These are phyloP conservation scores for Timema cristinae DNA, from an alignment of 2,888 invertebrate species.

Conservation along the genomic window DNA sequence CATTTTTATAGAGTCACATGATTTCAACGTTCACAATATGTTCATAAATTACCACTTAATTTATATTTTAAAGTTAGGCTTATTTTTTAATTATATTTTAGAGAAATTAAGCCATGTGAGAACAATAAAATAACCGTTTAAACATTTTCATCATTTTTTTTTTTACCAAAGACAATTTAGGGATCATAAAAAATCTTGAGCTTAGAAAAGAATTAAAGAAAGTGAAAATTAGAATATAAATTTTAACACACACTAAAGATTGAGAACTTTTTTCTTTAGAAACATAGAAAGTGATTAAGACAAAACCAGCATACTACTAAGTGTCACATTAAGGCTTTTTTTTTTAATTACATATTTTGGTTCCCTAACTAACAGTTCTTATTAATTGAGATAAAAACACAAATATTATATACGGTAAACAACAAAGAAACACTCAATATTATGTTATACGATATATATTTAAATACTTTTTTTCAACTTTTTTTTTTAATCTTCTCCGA, in stretches of 20 bases:
- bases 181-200: no score
- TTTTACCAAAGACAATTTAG: not conserved
- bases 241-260: constrained; percentile 8
- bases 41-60: no score
- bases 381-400: constrained; percentile 15
- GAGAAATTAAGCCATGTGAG: constrained; percentile 2
- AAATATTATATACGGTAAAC: constrained; percentile 19
- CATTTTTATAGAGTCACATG: constrained; percentile 10
- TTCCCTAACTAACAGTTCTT: constrained; percentile 5
- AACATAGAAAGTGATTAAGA: not conserved
- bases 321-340: constrained; percentile 2
- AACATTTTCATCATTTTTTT: not conserved
- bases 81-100: constrained; percentile 24
- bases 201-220: no score
- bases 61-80: constrained; percentile 22
- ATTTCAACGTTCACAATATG: no score
- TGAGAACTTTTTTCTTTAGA: not conserved
- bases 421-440: constrained; percentile 25
- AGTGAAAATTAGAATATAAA: not conserved
- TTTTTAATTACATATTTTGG: no score
- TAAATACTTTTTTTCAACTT: constrained; percentile 18
- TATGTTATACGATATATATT: no score
- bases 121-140: constrained; percentile 1
- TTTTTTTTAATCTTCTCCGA: constrained; percentile 21
- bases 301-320: constrained; percentile 23